These are phyloP conservation scores for Ceramica pisi DNA, from an alignment of 2,888 invertebrate genomes.

Conservation along the genomic window DNA sequence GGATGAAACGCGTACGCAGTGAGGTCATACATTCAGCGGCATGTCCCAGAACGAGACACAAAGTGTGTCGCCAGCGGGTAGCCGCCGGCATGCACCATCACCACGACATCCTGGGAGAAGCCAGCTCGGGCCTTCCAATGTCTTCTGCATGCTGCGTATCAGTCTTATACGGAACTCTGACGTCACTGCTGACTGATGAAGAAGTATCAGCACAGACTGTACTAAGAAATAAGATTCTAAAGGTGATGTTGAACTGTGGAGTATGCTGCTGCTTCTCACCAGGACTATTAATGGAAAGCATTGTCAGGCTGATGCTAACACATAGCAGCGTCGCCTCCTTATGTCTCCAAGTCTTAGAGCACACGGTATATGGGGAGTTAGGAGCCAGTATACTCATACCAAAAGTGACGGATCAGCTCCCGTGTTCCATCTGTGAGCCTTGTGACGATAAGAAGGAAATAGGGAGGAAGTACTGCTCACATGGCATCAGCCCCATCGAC, in stretches of 20 bases:
- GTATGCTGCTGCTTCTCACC: slow-evolving; percentile 92
- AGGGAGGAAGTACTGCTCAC: slow-evolving; percentile 77
- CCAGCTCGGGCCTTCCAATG: slow-evolving; percentile 80
- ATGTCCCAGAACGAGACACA: slow-evolving; percentile 89
- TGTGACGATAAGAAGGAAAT: slow-evolving; percentile 76
- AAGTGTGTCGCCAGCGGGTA: slow-evolving; percentile 85
- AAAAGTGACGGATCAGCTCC: slow-evolving; percentile 81
- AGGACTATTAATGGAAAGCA: slow-evolving; percentile 85
- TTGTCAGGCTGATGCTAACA: slow-evolving; percentile 87
- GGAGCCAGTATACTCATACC: slow-evolving; percentile 86
- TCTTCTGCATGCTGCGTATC: slow-evolving; percentile 90
- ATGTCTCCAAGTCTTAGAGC: slow-evolving; percentile 90
- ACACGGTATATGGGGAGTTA: slow-evolving; percentile 91
- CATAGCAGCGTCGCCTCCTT: slow-evolving; percentile 80
- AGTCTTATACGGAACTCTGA: slow-evolving; percentile 89
- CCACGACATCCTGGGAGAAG: slow-evolving; percentile 90
- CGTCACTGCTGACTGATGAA: slow-evolving; percentile 86
- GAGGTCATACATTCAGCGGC: slow-evolving; percentile 90
- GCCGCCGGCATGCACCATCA: slow-evolving; percentile 90
- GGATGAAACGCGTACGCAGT: slow-evolving; percentile 90
- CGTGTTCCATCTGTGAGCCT: slow-evolving; percentile 86
- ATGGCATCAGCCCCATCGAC: slow-evolving; percentile 77
- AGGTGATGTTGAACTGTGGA: slow-evolving; percentile 90
- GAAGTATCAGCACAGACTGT: slow-evolving; percentile 79
- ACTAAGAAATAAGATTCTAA: slow-evolving; percentile 87